Evolutionary conservation across 1,140 invertebrate genomes (phyloP).

Genomic region (Drosophila subpulchrella): DNA sequence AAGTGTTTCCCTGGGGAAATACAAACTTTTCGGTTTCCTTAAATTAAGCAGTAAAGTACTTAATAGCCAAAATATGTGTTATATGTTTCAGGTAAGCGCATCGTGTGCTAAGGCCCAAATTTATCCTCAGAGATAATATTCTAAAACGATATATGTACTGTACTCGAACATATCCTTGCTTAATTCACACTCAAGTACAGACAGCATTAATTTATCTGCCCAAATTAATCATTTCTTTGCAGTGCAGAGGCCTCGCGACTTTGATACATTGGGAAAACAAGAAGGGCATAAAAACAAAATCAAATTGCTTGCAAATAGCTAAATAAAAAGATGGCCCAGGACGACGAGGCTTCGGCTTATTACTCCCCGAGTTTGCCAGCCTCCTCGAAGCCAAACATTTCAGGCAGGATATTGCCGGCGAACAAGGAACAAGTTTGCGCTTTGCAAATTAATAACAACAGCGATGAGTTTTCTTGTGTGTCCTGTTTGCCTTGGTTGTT

Average conservation of each 20-base stretch:
- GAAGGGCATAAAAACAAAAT: slow-evolving; percentile 62
- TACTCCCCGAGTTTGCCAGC: slow-evolving; percentile 1
- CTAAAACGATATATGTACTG: too few species aligned
- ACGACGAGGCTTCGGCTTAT: slow-evolving; percentile 32
- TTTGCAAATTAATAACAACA: slow-evolving; percentile 77
- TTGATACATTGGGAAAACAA: slow-evolving; percentile 64
- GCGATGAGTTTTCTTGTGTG: slow-evolving; percentile 42
- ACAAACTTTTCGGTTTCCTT: too few species aligned
- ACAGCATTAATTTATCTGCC: background rate
- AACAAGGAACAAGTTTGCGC: slow-evolving; percentile 71
- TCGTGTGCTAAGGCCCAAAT: too few species aligned
- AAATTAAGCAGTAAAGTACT: too few species aligned
- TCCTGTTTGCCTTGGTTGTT: slow-evolving; percentile 18
- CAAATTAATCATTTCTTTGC: slow-evolving; percentile 20
- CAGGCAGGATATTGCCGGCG: slow-evolving; percentile 58
- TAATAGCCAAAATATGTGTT: too few species aligned
- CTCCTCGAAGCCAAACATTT: slow-evolving; percentile 16
- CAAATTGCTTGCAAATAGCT: slow-evolving; percentile 78
- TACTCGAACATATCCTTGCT: background rate
- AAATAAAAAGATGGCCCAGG: slow-evolving; percentile 62
- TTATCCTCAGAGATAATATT: too few species aligned
- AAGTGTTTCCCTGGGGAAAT: too few species aligned
- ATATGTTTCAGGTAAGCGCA: too few species aligned
- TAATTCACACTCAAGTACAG: background rate
- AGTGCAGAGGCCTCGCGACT: slow-evolving; percentile 34